Evolutionary conservation across 2,113 vertebrate species (phyloP).

Genomic region (Anarrhichthys ocellatus): DNA sequence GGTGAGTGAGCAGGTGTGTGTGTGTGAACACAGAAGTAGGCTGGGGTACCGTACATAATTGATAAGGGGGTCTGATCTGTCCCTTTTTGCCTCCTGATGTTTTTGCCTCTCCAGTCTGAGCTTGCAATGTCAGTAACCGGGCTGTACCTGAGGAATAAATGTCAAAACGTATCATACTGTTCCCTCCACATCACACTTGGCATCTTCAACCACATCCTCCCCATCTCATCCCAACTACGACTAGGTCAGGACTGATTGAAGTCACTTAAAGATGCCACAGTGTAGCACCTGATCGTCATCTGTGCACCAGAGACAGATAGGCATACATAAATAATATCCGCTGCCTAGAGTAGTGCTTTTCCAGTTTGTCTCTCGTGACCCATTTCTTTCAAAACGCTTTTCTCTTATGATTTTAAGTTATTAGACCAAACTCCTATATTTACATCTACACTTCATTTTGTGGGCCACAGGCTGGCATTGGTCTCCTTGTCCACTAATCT

Average conservation of each 20-base stretch:
- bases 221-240: not conserved
- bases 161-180: not conserved
- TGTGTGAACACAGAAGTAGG: constrained; percentile 35
- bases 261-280: not conserved
- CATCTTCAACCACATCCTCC: not conserved
- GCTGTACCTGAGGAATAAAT: constrained; percentile 22
- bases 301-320: constrained; percentile 12
- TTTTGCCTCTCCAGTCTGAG: constrained; percentile 24
- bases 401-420: not conserved
- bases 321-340: constrained; percentile 64
- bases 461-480: not conserved
- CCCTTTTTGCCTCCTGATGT: constrained; percentile 35
- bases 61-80: constrained; percentile 56
- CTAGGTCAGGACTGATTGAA: not conserved
- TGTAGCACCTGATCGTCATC: constrained; percentile 1
- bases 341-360: constrained; percentile 42
- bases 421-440: not conserved
- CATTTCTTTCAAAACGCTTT: constrained; percentile 23
- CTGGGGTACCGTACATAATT: constrained; percentile 73
- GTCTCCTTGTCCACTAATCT: not conserved
- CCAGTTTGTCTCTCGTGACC: constrained; percentile 46
- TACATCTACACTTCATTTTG: not conserved
- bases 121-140: not conserved
- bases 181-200: not conserved
- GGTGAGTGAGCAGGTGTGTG: constrained; percentile 55